Conservation (phyloP, 2,113 vertebrate genomes). For the Columba livia region DNA sequence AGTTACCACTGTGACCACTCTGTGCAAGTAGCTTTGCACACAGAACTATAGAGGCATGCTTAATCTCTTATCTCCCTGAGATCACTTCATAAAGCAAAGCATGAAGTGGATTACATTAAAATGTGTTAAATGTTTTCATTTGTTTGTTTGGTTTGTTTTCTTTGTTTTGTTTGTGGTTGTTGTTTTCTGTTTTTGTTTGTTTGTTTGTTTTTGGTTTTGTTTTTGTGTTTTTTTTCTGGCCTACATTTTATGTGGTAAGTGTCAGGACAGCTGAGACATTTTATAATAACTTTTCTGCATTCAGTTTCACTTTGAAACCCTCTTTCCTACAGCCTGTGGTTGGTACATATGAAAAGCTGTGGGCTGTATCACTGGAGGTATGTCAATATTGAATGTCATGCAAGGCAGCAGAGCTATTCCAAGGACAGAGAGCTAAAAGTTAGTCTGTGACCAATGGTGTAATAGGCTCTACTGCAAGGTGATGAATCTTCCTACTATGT, state of each 20-base stretch:
- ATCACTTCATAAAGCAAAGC: neutral
- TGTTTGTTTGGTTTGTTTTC: no score
- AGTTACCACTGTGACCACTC: neutral
- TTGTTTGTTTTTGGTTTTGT: no score
- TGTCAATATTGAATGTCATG: neutral
- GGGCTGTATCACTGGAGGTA: neutral
- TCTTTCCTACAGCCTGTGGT: neutral
- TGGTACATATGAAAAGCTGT: neutral
- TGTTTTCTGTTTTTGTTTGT: no score
- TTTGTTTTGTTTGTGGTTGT: no score
- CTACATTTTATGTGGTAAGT: neutral
- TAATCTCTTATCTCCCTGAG: neutral
- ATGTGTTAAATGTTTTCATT: neutral
- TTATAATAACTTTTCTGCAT: neutral
- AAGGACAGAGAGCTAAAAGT: neutral
- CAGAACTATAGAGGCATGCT: neutral
- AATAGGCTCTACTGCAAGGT: neutral
- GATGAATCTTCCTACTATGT: neutral
- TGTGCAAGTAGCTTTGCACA: neutral
- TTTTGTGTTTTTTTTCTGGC: neutral
- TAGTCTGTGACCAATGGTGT: neutral
- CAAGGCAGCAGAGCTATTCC: neutral
- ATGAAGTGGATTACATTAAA: neutral
- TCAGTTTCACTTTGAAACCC: neutral
- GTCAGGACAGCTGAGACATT: neutral